Evolutionary conservation across 2,888 invertebrate species (phyloP), one percentile per base, ranked within the genome.

Genomic region (Troides helena): DNA sequence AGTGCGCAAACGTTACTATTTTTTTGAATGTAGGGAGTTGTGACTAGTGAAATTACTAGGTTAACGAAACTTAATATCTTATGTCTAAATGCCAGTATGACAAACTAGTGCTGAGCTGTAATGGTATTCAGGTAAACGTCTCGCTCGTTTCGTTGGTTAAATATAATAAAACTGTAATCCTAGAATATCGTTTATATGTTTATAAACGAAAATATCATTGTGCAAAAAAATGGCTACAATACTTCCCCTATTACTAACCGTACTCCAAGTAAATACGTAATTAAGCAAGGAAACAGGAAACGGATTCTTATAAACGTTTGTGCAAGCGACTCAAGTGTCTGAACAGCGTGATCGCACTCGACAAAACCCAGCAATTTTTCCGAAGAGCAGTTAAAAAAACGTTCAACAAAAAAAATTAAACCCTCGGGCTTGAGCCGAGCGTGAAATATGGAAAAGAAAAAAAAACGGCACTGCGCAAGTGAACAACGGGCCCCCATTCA

Each of bases 381-480:
- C 75, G 81, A 81, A 80, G 75, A 73, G 81, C 79, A 82, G 81
- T 78, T 75, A 79, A 58, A 75, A 68, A 83, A 83, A 83, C 80
- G 73, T 74, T 77, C 71, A 74, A 82, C 83, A 85, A 86, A 87
- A 87, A 85, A 53, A 53, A 53, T 3, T 43, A 43, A 46, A 46
- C 62, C 21, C 75, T 74, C 67, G 80, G 78, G 78, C 82, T 75
- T 80, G 83, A 89, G 89, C 89, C 82, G 83, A 87, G 87, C 91
- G 89, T 90, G 85, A 90, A 90, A 90, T 90, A 88, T 90, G 85
- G 77, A 53, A n/a, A 53, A 23, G 53, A 23, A 82, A 80, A 85
- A 88, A 83, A 82, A 88, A 87, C 80, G 23, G 69, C 69, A 84
- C 83, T 88, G 81, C 90, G 88, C 90, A 90, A 92, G 89, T 88